Conservation (phyloP, 2,797 vertebrate species). For the Sciurus vulgaris region DNA sequence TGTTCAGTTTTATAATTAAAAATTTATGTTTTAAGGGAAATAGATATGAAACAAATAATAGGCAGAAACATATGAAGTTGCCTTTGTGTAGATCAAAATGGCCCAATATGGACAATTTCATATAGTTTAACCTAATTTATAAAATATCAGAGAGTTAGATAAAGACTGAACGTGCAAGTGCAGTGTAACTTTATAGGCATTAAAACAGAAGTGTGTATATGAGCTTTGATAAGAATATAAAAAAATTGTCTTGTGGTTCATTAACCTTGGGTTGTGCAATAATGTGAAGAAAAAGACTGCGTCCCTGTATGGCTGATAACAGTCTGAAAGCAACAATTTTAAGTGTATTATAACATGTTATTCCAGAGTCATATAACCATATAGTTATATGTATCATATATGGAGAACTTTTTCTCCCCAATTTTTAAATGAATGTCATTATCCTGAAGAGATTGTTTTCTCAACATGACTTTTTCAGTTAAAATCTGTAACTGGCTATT, state of each 20-base stretch:
- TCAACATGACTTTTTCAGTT: constrained; percentile 9
- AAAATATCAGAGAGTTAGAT: neutral
- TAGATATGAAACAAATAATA: neutral
- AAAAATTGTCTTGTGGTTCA: neutral
- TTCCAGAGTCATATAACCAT: neutral
- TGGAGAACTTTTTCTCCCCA: neutral
- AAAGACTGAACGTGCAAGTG: neutral
- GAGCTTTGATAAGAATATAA: neutral
- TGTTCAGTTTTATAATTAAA: neutral
- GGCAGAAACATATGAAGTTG: neutral
- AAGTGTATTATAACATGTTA: neutral
- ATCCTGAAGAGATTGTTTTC: neutral
- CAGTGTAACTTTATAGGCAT: neutral
- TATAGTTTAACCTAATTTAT: neutral
- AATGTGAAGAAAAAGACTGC: neutral
- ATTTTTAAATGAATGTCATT: neutral
- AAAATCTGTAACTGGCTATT: neutral
- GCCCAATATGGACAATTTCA: neutral
- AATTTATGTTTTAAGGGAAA: neutral
- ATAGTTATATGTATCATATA: neutral
- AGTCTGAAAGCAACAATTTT: neutral
- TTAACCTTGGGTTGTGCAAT: neutral
- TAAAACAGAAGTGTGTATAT: neutral
- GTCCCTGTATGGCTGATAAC: neutral
- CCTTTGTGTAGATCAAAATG: neutral